Evolutionary conservation across 53 echinoderm and acorn worm genomes (phyloP), one percentile per base, ranked within the genome.

Genomic region (Zoroaster sp.): DNA sequence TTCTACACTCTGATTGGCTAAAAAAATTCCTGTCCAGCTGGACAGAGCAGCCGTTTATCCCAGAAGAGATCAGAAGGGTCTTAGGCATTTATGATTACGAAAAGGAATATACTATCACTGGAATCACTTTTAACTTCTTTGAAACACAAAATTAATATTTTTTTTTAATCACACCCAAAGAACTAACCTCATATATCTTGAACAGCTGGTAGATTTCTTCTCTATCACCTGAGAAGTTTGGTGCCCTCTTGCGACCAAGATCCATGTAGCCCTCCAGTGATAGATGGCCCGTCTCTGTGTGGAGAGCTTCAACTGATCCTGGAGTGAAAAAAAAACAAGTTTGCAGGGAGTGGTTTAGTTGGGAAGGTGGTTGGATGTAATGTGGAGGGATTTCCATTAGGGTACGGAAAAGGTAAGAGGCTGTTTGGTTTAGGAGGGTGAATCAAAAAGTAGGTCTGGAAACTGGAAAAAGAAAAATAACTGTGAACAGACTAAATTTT

Each of bases 221-320:
- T 51, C 92, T 35, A 54, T 92, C 71, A 34, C 67, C 92, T 12
- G 92, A 83, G 68, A 92, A 92, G 40, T 89, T 92, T 46, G 92
- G 81, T 2, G 92, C 92, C 23, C 92, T 82, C 83, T 92, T 92
- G 11, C 53, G 80, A 9, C 92, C 92, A 3, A 92, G 80, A 43
- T 88, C 70, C 83, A 67, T 35, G 44, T 92, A 88, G 9, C 40
- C 28, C 37, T 77, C 83, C 88, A 83, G 53, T 0, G 74, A 71
- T 10, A 92, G 71, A 31, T 75, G 38, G 18, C 92, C 92, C 1
- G 46, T 41, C 3, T 88, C 92, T 28, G 92, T 82, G 83, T 92
- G 92, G 9, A 92, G 74, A 34, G 92, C 92, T 89, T 92, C 92
- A n/a, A 92, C 81, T 25, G 92, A 92, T 2, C 91, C 91, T 91